A percentile compares a stretch with the other conserved stretches of the same genome.
Conservation (phyloP, 2,797 vertebrate species). For the Phalanger gymnotis region DNA sequence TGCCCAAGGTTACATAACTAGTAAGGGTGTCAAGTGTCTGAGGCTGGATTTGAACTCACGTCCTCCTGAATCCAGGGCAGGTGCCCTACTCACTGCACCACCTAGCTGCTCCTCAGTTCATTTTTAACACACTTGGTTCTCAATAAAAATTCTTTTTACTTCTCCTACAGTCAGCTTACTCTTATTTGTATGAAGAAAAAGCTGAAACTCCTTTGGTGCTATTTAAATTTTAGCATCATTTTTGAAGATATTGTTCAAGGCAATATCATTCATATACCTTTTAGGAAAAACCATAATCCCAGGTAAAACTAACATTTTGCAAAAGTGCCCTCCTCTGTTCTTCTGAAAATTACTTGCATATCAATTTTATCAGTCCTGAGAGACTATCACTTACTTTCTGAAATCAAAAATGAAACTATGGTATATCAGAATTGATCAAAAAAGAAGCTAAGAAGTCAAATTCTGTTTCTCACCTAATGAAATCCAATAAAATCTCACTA, state of each 20-base stretch:
- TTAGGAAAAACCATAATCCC: conserved; percentile 4
- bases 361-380: conserved; percentile 33
- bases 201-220: conserved; percentile 25
- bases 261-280: conserved; percentile 22
- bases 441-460: background rate
- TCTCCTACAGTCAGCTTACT: background rate
- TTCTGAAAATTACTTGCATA: conserved; percentile 27
- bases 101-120: no score
- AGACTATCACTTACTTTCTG: conserved; percentile 13
- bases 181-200: conserved; percentile 30
- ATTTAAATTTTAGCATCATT: conserved; percentile 31
- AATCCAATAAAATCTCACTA: conserved; percentile 33
- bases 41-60: no score
- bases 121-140: conserved; percentile 4
- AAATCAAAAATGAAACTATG: conserved; percentile 35
- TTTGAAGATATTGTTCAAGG: conserved; percentile 21
- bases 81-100: no score
- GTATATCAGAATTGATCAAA: conserved; percentile 11
- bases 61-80: no score
- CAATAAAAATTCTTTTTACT: background rate
- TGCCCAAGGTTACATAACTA: no score
- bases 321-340: background rate
- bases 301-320: conserved; percentile 15
- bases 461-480: conserved; percentile 22
- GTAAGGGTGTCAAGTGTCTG: no score